Conservation (phyloP, 1,140 invertebrate genomes). For the Lepidurus couesii region DNA sequence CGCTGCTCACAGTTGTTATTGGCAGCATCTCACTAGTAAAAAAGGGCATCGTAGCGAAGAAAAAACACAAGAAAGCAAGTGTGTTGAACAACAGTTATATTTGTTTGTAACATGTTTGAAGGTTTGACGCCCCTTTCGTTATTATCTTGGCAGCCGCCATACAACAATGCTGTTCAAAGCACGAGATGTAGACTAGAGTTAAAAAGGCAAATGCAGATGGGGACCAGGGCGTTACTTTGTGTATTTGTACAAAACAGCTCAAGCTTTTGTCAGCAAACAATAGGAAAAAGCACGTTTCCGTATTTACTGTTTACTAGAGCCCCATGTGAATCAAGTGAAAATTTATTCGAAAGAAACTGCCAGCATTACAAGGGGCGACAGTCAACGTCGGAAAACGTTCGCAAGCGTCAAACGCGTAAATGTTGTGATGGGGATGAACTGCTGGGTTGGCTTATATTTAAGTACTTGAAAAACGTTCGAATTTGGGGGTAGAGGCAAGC, state of each 20-base stretch:
- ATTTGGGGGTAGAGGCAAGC: too few species aligned
- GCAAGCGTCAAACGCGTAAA: too few species aligned
- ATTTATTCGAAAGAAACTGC: neutral
- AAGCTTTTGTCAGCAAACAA: conserved; percentile 2
- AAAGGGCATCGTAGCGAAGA: neutral
- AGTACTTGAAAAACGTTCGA: too few species aligned
- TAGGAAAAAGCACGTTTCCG: neutral
- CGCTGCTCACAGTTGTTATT: neutral
- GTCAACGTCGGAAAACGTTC: too few species aligned
- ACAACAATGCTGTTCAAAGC: neutral
- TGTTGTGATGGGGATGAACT: too few species aligned
- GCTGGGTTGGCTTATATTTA: too few species aligned
- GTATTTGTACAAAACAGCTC: neutral
- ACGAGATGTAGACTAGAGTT: neutral
- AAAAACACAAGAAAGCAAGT: neutral
- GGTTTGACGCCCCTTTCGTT: neutral
- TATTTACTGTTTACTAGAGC: neutral
- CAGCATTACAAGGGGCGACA: too few species aligned
- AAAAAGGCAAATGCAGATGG: neutral
- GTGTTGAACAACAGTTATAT: neutral
- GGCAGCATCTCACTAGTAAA: neutral
- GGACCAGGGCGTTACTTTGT: neutral
- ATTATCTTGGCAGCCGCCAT: neutral
- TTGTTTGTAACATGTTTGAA: conserved; percentile 1
- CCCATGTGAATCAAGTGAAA: neutral